Base-by-base conservation (phyloP, 2,888 invertebrate genomes). In the Geotrupes spiniger region DNA sequence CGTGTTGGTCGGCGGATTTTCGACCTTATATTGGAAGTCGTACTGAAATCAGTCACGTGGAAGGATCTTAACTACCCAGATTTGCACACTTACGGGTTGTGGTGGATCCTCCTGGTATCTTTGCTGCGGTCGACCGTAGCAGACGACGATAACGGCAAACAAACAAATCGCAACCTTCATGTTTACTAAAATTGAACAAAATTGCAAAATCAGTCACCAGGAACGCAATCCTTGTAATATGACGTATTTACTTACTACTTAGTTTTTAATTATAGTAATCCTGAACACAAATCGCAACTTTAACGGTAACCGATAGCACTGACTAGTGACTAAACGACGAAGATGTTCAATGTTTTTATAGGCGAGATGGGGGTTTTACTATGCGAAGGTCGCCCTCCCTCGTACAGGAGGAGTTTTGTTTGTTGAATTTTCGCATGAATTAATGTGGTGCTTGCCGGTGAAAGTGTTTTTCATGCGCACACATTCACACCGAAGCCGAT, bases 11-110 rank as follows among this genome's bases (percentile, higher is more conserved):
- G 83, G 82, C 56, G 80, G 78, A 66, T 85, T 85, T 65, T 85
- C 84, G 16, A 87, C 86, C 71, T 84, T 84, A 70, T 85, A 87
- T 70, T 84, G 78, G 72, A 82, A 86, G 68, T 84, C 81, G 63
- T 85, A 86, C 87, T 87, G 76, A 50, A 72, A 69, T n/a, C n/a
- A 53, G 10, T 36, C 9, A 36, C 10, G 12, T 9, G 9, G 12
- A 36, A 11, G 9, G 8, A n/a, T 36, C n/a, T n/a, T n/a, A n/a
- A n/a, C n/a, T n/a, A n/a, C n/a, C 3, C 3, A 8, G 3, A 33
- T 14, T 12, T 33, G 11, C 48, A 44, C 49, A 54, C 50, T 52
- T 49, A 57, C 53, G 9, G 54, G 53, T 46, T 52, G 46, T 10
- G 56, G 52, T 36, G 48, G 51, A 27, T 48, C 48, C 21, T 48